Conservation (phyloP, 2,797 vertebrate genomes). For the Scarus forsteni region DNA sequence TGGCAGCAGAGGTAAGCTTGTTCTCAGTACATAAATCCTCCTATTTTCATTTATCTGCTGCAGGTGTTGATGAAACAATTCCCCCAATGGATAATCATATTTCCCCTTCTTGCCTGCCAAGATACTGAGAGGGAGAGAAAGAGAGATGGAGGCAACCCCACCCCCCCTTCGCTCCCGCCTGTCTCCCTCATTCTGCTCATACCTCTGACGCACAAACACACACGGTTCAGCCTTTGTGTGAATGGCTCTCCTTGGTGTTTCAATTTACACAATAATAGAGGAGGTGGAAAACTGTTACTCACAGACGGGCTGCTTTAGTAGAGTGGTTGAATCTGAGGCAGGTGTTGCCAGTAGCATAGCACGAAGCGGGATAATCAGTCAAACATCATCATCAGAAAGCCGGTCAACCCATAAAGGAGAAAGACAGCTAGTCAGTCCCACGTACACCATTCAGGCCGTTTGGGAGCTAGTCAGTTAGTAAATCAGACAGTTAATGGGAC, state of each 20-base stretch:
- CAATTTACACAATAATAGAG: slow-evolving; percentile 79
- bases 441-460: not conserved
- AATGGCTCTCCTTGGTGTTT: slow-evolving; percentile 67
- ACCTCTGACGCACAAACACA: slow-evolving; percentile 9
- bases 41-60: slow-evolving; percentile 79
- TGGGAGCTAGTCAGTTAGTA: not conserved
- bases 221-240: slow-evolving; percentile 40
- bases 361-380: slow-evolving; percentile 25
- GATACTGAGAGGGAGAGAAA: slow-evolving; percentile 59
- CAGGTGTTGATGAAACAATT: slow-evolving; percentile 85
- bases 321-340: slow-evolving; percentile 15
- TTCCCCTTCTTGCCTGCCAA: slow-evolving; percentile 72
- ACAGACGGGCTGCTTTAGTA: slow-evolving; percentile 53
- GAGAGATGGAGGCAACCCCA: slow-evolving; percentile 40
- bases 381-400: slow-evolving; percentile 30
- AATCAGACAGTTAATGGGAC: slow-evolving; percentile 8
- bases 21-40: slow-evolving; percentile 77
- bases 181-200: slow-evolving; percentile 9
- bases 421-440: not conserved
- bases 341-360: slow-evolving; percentile 26
- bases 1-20: slow-evolving; percentile 70
- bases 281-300: slow-evolving; percentile 64
- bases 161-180: not conserved
- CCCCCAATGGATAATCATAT: slow-evolving; percentile 81
- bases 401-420: slow-evolving; percentile 16